phyloP scores from a whole-genome alignment of 2,113 vertebrate species.

The Phrynosoma platyrhinos region DNA sequence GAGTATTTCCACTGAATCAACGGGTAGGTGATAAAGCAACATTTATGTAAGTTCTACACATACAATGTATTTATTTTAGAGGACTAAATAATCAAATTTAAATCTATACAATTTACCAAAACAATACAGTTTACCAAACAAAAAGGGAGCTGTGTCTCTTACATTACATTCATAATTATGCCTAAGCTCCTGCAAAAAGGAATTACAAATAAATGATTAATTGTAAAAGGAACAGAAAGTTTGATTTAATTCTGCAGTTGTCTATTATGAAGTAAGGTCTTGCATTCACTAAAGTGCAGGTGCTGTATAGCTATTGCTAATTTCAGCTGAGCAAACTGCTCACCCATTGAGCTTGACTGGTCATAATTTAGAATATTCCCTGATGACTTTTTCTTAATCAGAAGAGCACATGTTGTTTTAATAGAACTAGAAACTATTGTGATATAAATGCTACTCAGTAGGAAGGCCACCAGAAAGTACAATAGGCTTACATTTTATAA shows the following conservation, averaged over 20 bases:
- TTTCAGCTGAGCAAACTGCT: not conserved
- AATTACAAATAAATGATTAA: too few relatives aligned
- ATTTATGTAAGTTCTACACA: too few relatives aligned
- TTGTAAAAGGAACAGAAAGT: not conserved
- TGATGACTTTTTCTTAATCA: slow-evolving; percentile 15
- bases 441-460: slow-evolving; percentile 27
- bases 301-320: slow-evolving; percentile 1
- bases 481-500: slow-evolving; percentile 21
- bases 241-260: not conserved
- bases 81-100: too few relatives aligned
- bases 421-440: not conserved
- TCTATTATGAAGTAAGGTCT: not conserved
- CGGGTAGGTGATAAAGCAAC: too few relatives aligned
- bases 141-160: too few relatives aligned
- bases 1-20: too few relatives aligned
- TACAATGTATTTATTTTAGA: too few relatives aligned
- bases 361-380: slow-evolving; percentile 16
- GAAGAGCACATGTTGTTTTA: slow-evolving; percentile 32
- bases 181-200: too few relatives aligned
- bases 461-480: slow-evolving; percentile 12
- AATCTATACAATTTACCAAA: too few relatives aligned
- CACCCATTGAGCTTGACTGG: not conserved
- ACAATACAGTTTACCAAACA: too few relatives aligned
- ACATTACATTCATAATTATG: too few relatives aligned
- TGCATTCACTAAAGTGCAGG: not conserved